Base-by-base conservation (phyloP, 2,113 vertebrate genomes). In the Cyanistes caeruleus region DNA sequence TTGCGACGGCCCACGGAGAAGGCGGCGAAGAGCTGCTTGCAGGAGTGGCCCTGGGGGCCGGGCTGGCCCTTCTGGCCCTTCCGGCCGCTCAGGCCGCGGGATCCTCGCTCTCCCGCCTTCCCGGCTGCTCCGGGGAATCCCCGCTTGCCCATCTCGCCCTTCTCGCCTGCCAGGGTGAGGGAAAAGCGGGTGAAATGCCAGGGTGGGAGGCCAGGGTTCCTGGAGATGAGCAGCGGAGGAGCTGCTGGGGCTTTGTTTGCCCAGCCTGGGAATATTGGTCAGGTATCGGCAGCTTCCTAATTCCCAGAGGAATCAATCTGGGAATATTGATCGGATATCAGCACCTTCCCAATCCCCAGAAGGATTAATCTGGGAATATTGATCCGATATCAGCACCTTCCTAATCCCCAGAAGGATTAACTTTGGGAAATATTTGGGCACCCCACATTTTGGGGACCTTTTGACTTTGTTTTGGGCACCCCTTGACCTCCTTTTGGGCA, bases 11-110 rank as follows among this genome's bases (percentile, higher is more conserved):
- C 98, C 64, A 99, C 98, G 0, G 98, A 99, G 96, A 99, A 99
- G n/a, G 98, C 98, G 0, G 98, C 97, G 0, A 98, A 98, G 39
- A 97, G 96, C 21, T 87, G 96, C 95, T 98, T 98, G 97, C 99
- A 99, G 76, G 98, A 93, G 52, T 98, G 97, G 6, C 99, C 99
- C 0, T 98, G 98, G 0, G 96, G 87, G 1, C 99, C 99, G 0
- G 88, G 84, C 46, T 98, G 98, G 5, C 99, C 99, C 92, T 98
- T 99, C 93, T 98, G 98, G 18, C 99, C 99, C 78, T 99, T 98
- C 13, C 16, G 79, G 5, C 99, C 99, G 1, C 15, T 44, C n/a
- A 67, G 60, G 7, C 99, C 99, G 5, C 55, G 89, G 4, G 48
- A 11, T 1, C 99, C 99, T 0, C 68, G 65, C 4, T 97, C 62